Evolutionary conservation across 1,140 invertebrate genomes (phyloP), one percentile per base, ranked within the genome.

Genomic region (Halesus radiatus): DNA sequence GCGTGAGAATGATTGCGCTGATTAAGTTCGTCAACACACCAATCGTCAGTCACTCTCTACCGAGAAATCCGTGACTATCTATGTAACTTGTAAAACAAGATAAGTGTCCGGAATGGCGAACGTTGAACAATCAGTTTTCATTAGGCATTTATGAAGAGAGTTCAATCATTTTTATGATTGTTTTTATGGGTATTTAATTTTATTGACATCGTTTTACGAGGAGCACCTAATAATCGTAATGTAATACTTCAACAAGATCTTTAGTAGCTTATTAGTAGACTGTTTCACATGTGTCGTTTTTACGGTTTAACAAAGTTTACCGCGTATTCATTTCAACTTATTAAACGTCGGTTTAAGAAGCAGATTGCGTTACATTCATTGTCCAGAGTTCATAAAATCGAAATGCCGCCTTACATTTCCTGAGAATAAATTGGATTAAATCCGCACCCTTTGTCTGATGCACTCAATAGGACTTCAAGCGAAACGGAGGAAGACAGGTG

Each of bases 351-450:
- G 37, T 45, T 72, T 72, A 72, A 72, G 52, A 53, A 72, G 23
- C 45, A 22, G 68, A 53, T 72, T 50, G 20, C 23, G 26, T 72
- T 72, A 54, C 68, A 26, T 53, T 53, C 68, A 52, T 72, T 72
- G 68, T 72, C 50, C 26, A 50, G 50, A 53, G 45, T 72, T 53
- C 45, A 52, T 72, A 72, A 72, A 23, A 72, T 72, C 68, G 50
- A 72, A 72, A 72, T 8, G 20, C 68, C 54, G 68, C 68, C 26
- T 72, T 53, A 52, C 20, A 72, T 53, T 53, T 72, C 68, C 22
- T 50, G 50, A 23, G 68, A 26, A 72, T 72, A 72, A 72, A 72
- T 72, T 72, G 68, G 68, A 72, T 52, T 72, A 72, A 72, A 72
- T 72, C 68, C 54, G 68, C 68, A 72, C 68, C 64, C 68, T 72